Evolutionary conservation across 30 jellyfish, hydroid and myxozoan species (phyloP).

Genomic region (Pelagia noctiluca): DNA sequence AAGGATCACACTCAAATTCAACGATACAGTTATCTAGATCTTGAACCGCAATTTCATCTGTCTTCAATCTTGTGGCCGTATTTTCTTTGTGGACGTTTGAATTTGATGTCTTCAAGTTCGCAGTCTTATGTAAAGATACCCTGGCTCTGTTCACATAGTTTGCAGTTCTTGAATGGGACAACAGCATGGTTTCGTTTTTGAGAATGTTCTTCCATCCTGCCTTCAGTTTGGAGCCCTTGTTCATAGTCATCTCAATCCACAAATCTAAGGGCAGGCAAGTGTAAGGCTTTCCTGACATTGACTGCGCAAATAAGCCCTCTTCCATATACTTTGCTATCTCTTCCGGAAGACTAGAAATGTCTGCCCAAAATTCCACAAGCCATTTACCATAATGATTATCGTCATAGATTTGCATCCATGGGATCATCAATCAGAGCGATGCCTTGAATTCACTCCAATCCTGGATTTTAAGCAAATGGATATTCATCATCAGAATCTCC

Average conservation of each 20-base stretch:
- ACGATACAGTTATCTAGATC: conserved; percentile 57
- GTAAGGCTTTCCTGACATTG: conserved; percentile 37
- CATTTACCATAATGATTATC: conserved; percentile 21
- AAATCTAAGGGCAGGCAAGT: conserved; percentile 32
- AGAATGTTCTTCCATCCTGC: conserved; percentile 23
- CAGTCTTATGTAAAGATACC: conserved; percentile 14
- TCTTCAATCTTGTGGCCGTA: conserved; percentile 18
- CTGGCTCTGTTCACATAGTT: conserved; percentile 25
- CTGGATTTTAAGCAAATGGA: background rate
- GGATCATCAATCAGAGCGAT: conserved; percentile 42
- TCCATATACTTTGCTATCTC: conserved; percentile 22
- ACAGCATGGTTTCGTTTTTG: conserved; percentile 29
- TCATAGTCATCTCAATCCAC: conserved; percentile 42
- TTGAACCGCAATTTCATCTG: conserved; percentile 50
- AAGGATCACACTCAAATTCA: conserved; percentile 37
- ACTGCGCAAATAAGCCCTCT: conserved; percentile 36
- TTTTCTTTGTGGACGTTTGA: conserved; percentile 41
- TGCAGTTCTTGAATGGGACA: conserved; percentile 31
- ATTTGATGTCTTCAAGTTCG: conserved; percentile 29
- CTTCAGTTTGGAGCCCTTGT: conserved; percentile 23
- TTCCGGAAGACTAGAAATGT: conserved; percentile 23
- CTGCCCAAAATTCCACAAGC: conserved; percentile 36
- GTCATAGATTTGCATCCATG: conserved; percentile 47
- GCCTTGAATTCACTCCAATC: conserved; percentile 25
- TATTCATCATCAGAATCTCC: conserved; percentile 36